A percentile compares a stretch with the other conserved stretches of the same genome.
These are phyloP conservation scores for Willisornis vidua DNA, from an alignment of 2,113 vertebrate species.

Conservation along the genomic window DNA sequence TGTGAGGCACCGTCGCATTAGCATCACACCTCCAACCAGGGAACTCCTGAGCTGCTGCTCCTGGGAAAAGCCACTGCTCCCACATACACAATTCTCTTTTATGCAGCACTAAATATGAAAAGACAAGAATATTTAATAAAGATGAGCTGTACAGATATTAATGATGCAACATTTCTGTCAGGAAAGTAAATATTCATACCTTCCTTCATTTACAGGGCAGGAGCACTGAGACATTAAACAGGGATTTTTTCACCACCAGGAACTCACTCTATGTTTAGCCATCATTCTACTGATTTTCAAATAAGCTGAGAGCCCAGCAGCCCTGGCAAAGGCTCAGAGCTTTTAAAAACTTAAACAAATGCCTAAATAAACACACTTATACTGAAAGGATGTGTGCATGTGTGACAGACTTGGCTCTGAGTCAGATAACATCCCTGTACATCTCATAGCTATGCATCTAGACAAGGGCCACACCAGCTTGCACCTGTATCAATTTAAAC, in stretches of 20 bases:
- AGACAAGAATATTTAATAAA: background rate
- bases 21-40: background rate
- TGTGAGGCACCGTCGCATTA: background rate
- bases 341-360: constrained; percentile 31
- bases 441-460: background rate
- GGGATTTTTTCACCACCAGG: background rate
- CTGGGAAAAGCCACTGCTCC: background rate
- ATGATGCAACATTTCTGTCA: background rate
- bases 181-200: constrained; percentile 33
- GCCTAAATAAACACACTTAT: background rate
- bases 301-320: background rate
- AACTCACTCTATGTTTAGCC: background rate
- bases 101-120: background rate
- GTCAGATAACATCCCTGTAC: background rate
- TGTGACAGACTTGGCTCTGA: background rate
- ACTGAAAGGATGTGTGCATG: background rate
- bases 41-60: background rate
- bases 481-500: background rate
- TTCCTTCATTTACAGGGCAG: background rate
- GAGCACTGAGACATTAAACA: background rate
- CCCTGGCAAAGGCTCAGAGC: background rate
- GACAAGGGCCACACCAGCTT: background rate
- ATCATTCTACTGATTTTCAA: background rate
- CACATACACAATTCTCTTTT: background rate
- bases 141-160: background rate